Percentiles rank a stretch among this genome's conserved stretches.
These are phyloP conservation scores for Coremacera marginata DNA, from an alignment of 2,888 invertebrate species.

Conservation along the genomic window DNA sequence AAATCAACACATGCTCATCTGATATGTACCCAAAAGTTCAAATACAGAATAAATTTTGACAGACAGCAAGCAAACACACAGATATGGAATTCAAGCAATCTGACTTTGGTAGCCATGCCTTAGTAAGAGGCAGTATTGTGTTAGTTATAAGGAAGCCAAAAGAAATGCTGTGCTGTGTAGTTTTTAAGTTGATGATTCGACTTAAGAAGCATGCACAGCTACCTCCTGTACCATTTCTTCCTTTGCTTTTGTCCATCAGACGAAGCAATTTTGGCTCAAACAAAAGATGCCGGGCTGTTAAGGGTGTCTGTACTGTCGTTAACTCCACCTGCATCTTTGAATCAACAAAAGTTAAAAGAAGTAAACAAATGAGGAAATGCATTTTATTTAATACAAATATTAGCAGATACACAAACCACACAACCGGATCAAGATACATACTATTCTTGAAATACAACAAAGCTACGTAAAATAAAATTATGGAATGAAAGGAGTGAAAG, in stretches of 20 bases:
- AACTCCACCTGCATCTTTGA: not conserved
- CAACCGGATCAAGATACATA: not conserved
- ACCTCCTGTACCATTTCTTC: not conserved
- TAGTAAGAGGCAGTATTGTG: too few relatives aligned
- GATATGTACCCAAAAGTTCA: conserved; percentile 16
- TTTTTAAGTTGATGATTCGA: conserved; percentile 26
- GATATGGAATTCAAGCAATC: not conserved
- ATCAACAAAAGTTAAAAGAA: not conserved
- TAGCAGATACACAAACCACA: not conserved
- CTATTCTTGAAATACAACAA: not conserved
- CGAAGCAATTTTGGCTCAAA: conserved; percentile 28
- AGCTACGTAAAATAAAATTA: too few relatives aligned
- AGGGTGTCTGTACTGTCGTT: not conserved
- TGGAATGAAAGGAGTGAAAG: too few relatives aligned
- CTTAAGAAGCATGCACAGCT: not conserved
- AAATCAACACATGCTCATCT: conserved; percentile 38
- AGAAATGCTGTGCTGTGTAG: conserved; percentile 10
- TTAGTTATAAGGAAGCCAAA: not conserved
- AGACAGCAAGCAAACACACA: conserved; percentile 26
- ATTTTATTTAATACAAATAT: conserved; percentile 17
- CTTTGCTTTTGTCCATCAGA: conserved; percentile 38
- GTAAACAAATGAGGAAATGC: conserved; percentile 8
- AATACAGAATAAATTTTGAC: conserved; percentile 13
- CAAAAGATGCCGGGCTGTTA: not conserved
- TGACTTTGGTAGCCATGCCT: too few relatives aligned